Conservation (phyloP, 1,140 invertebrate species). For the Aphelinus certus region DNA sequence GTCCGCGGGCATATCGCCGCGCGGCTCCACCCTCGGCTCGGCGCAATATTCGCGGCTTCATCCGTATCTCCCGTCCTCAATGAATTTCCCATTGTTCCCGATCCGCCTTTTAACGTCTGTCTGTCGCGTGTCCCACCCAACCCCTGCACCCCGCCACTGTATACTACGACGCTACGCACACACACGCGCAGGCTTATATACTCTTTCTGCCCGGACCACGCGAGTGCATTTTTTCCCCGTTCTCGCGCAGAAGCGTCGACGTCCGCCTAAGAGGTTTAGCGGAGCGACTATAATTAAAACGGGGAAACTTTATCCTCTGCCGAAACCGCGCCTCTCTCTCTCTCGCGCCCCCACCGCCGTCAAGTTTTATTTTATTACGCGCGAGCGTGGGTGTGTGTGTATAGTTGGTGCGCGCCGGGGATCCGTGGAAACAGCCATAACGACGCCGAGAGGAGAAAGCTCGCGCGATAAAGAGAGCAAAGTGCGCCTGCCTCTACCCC, state of each 20-base stretch:
- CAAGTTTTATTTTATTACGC: slow-evolving; percentile 26
- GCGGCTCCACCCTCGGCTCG: too few relatives aligned
- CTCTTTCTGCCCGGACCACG: too few relatives aligned
- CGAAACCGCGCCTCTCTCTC: neutral
- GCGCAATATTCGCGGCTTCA: too few relatives aligned
- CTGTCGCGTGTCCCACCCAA: too few relatives aligned
- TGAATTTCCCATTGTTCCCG: slow-evolving; percentile 14
- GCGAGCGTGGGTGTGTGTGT: neutral
- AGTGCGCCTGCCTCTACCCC: neutral
- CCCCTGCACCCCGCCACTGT: too few relatives aligned
- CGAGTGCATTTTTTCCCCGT: too few relatives aligned
- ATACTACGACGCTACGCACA: too few relatives aligned
- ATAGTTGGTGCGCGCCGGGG: too few relatives aligned
- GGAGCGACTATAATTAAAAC: slow-evolving; percentile 53
- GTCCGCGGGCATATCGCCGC: too few relatives aligned
- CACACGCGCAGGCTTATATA: too few relatives aligned
- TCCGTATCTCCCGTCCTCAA: neutral
- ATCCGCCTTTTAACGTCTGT: neutral
- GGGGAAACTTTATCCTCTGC: slow-evolving; percentile 46
- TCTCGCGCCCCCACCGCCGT: neutral
- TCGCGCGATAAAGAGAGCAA: neutral
- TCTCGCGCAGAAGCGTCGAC: slow-evolving; percentile 7
- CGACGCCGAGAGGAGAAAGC: neutral
- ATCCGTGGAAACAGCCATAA: neutral
- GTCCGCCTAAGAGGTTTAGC: slow-evolving; percentile 48